Base-by-base conservation (phyloP, 2,888 invertebrate species). In the Drosophila antonietae region DNA sequence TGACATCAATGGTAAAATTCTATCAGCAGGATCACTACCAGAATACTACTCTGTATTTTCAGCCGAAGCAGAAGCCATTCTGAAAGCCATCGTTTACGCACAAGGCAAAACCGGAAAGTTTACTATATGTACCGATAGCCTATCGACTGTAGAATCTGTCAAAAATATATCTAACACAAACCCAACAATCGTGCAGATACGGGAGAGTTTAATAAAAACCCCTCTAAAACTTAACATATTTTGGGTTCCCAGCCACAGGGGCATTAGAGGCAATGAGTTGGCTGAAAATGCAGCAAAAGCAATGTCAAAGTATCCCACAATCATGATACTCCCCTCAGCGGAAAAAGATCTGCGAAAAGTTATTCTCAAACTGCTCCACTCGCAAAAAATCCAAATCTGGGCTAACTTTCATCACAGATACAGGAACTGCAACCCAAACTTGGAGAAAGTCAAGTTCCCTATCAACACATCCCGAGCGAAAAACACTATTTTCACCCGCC, bases 371-470 rank as follows among this genome's bases (percentile, higher is more conserved):
- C 44, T 46, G 20, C 61, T 61, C 18, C 41, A 61, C 23, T 35
- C 15, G 20, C 41, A 33, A 41, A 61, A 44, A 44, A 61, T 43
- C 44, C 44, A 53, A 23, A 35, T 14, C 52, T 61, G 52, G 61
- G 49, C 53, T 33, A 18, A 31, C 61, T 61, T 61, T 44, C 61
- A 61, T 44, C 53, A 61, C 43, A 44, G 35, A 35, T 53, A 53
- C 44, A 61, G 28, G 35, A 56, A 64, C 49, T 33, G 33, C 9
- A 33, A 33, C 33, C 64, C 51, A 39, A 64, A 57, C n/a, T 57
- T 64, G 57, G 51, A 57, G 56, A 64, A 49, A 49, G 49, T 57
- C 8, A n/a, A n/a, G n/a, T n/a, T n/a, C n/a, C n/a, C n/a, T n/a
- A n/a, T n/a, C n/a, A n/a, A n/a, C n/a, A n/a, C n/a, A n/a, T n/a